Percentiles rank a stretch among this genome's conserved stretches.
These are phyloP conservation scores for Phacellophora camtschatica DNA, from an alignment of 30 jellyfish, hydroid and myxozoan genomes.

Conservation along the genomic window DNA sequence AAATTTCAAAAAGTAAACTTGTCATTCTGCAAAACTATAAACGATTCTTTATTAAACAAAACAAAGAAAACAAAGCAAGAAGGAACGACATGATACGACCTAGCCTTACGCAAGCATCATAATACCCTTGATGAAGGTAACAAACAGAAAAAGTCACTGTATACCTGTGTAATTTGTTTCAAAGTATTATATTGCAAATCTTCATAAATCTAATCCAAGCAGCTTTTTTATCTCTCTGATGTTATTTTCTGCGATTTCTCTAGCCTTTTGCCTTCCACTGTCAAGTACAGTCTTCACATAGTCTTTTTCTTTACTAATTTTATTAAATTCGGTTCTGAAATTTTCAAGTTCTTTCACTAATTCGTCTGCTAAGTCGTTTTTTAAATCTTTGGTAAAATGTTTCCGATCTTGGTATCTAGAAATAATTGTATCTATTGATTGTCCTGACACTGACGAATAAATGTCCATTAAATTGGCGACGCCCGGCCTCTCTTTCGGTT, in stretches of 20 bases:
- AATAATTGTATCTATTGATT: conserved; percentile 8
- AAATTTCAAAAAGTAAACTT: no score
- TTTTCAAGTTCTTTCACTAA: conserved; percentile 35
- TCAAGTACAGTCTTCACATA: conserved; percentile 48
- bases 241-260: conserved; percentile 51
- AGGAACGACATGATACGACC: no score
- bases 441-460: conserved; percentile 36
- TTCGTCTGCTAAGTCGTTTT: conserved; percentile 61
- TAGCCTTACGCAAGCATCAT: no score
- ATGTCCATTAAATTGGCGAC: conserved; percentile 72
- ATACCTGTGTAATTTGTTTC: no score
- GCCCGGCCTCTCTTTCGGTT: conserved; percentile 70
- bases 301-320: conserved; percentile 26
- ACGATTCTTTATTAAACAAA: no score
- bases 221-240: conserved; percentile 48
- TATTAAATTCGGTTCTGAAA: conserved; percentile 43
- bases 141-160: no score
- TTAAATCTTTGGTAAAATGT: conserved; percentile 62
- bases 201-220: conserved; percentile 39
- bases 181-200: no score
- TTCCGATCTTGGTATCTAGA: conserved; percentile 15
- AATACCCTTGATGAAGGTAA: no score
- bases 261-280: conserved; percentile 66
- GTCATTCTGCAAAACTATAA: no score
- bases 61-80: no score